These are phyloP conservation scores for Elachura formosa DNA, from an alignment of 2,113 vertebrate species.

Conservation along the genomic window DNA sequence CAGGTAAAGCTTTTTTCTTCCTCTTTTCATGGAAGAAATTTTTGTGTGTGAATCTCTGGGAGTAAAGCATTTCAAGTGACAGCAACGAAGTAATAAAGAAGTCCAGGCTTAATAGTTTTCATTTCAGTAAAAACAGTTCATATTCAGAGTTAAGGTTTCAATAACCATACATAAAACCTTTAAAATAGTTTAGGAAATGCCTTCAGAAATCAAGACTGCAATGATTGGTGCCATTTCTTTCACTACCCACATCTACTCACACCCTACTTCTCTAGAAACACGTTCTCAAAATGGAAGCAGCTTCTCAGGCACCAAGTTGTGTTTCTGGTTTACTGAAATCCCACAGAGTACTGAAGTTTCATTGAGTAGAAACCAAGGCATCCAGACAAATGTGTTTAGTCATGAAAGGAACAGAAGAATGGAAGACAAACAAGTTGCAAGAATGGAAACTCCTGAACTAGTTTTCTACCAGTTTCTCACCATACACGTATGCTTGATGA, in stretches of 20 bases:
- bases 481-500: slow-evolving; percentile 12
- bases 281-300: slow-evolving; percentile 59
- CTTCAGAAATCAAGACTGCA: slow-evolving; percentile 42
- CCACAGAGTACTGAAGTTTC: slow-evolving; percentile 34
- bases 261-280: slow-evolving; percentile 60
- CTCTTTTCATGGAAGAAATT: background rate
- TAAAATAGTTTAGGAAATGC: slow-evolving; percentile 57
- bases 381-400: slow-evolving; percentile 38
- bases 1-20: background rate
- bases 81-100: background rate
- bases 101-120: background rate
- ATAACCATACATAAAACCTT: slow-evolving; percentile 16
- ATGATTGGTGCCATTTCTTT: slow-evolving; percentile 49
- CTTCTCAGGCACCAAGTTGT: background rate
- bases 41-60: background rate
- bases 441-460: slow-evolving; percentile 47
- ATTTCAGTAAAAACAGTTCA: background rate
- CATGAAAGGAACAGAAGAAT: slow-evolving; percentile 50
- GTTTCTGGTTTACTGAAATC: slow-evolving; percentile 40
- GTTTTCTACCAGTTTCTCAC: slow-evolving; percentile 14
- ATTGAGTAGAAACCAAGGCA: slow-evolving; percentile 44
- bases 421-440: slow-evolving; percentile 46
- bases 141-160: background rate
- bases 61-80: background rate
- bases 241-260: slow-evolving; percentile 58